A percentile compares a stretch with the other conserved stretches of the same genome.
These are phyloP conservation scores for Stichopus horrens DNA, from an alignment of 53 echinoderm and acorn worm species.

Conservation along the genomic window DNA sequence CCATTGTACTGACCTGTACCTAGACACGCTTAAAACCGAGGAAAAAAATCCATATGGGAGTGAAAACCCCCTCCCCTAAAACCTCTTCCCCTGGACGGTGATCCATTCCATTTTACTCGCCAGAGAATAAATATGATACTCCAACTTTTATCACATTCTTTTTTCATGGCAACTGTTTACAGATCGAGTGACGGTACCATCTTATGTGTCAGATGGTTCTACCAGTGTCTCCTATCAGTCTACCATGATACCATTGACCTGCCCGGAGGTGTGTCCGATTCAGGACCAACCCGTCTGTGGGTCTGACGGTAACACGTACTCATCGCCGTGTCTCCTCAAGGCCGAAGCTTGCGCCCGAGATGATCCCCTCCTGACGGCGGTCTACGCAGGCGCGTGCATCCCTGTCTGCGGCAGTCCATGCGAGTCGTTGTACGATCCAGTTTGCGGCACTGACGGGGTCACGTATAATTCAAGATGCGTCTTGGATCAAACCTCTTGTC, in stretches of 20 bases:
- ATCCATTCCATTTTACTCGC: background rate
- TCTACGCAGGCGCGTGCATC: slow-evolving; percentile 28
- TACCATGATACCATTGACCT: background rate
- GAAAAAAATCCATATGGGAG: too few relatives aligned
- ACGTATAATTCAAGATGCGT: slow-evolving; percentile 52
- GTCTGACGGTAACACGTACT: slow-evolving; percentile 28
- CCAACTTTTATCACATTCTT: background rate
- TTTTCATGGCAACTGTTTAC: background rate
- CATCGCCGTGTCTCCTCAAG: slow-evolving; percentile 1
- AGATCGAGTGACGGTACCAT: slow-evolving; percentile 28
- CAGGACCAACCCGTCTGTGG: slow-evolving; percentile 26
- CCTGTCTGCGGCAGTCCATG: slow-evolving; percentile 13
- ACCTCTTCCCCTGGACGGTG: too few relatives aligned
- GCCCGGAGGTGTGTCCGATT: slow-evolving; percentile 18
- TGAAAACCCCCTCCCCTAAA: too few relatives aligned
- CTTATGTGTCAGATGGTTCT: background rate
- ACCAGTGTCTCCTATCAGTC: background rate
- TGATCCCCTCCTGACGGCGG: background rate
- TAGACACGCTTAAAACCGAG: too few relatives aligned
- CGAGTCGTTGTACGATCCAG: slow-evolving; percentile 48
- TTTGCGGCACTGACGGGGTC: slow-evolving; percentile 54
- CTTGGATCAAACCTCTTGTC: slow-evolving; percentile 51
- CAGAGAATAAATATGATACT: background rate
- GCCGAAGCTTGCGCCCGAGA: background rate
- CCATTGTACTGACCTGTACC: too few relatives aligned